Base-by-base conservation (phyloP, 2,888 invertebrate species). In the Drosophila mimica region DNA sequence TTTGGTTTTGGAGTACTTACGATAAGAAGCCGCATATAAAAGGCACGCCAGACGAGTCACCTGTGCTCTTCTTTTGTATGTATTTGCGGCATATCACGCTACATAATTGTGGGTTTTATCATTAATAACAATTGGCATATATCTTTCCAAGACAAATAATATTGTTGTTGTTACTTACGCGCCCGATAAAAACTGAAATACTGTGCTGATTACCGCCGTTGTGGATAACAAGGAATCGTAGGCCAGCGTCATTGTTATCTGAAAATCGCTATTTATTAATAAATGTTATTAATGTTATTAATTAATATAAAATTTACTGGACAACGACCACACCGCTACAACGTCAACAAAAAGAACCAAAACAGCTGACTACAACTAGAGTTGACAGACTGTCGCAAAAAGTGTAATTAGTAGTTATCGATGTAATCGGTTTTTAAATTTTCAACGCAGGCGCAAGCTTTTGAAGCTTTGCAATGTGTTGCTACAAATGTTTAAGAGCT, bases 131-230 rank as follows among this genome's bases (percentile, higher is more conserved):
- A 66, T 57, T 46, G 53, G 7, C 30, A 25, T 15, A 69, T 40
- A 43, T 52, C 17, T 20, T 28, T 49, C 17, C 25, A 43, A 46
- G 30, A 43, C 15, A 46, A 25, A 25, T 65, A 25, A 28, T 54
- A 25, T 17, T 30, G 6, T 52, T 40, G 64, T n/a, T 46, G 33
- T 40, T 73, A 95, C 96, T 95, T 95, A 98, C 98, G 95, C 94
- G 94, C 98, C 98, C 70, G 97, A 96, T 82, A 98, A 94, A 94
- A 97, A 98, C 91, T 97, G 97, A 72, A 97, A 93, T 81, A 97
- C 95, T 20, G 97, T 97, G 76, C 96, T 96, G 71, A 96, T 93
- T 54, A 97, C 96, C 43, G 97, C 97, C 51, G 95, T 91, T 25
- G 91, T 89, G 62, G 92, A 91, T 64, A 93, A 61, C 61, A 93